Evolutionary conservation across 1,140 invertebrate genomes (phyloP), one percentile per base, ranked within the genome.

Genomic region (Leucophenga varia): DNA sequence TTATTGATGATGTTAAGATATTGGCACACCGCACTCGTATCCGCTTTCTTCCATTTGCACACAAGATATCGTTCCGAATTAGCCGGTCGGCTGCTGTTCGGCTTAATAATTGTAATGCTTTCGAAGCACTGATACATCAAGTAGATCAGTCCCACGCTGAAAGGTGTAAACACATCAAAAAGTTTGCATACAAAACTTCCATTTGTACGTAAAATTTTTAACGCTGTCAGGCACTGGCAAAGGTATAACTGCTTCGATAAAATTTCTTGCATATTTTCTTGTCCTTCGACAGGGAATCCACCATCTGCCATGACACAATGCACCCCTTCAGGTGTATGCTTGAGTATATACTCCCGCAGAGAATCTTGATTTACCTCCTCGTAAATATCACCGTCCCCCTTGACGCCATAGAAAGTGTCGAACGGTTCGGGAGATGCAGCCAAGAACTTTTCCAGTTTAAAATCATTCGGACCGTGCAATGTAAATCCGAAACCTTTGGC

Each of bases 261-360:
- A 56, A 96, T 89, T 79, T 97, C 95, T 77, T 98, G 95, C 22
- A 96, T 85, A 74, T 93, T 94, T 78, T 97, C 91, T 72, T 93
- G 82, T 2, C 92, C 93, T 70, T 93, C 88, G 0, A 97, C 93
- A 17, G 90, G 93, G 78, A 97, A 97, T 2, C 94, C 94, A 51
- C 95, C 95, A 82, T 98, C 95, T 22, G 93, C 87, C 93, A 97
- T 95, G 75, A 97, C 87, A 76, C 97, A 92, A 79, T 98, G 93
- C 7, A 97, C 90, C 10, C 94, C 94, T 55, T 79, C 64, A 10
- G 79, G 77, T 19, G 86, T 79, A 6, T 93, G 95, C 47, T 84
- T 77, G 58, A 86, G 73, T n/a, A 96, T 86, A 75, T 87, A 84
- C 1, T 86, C 76, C 47, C 79, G 80, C 49, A 96, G 86, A 25